Base-by-base conservation (phyloP, 2,797 vertebrate species). In the Acanthurus leucopareius region DNA sequence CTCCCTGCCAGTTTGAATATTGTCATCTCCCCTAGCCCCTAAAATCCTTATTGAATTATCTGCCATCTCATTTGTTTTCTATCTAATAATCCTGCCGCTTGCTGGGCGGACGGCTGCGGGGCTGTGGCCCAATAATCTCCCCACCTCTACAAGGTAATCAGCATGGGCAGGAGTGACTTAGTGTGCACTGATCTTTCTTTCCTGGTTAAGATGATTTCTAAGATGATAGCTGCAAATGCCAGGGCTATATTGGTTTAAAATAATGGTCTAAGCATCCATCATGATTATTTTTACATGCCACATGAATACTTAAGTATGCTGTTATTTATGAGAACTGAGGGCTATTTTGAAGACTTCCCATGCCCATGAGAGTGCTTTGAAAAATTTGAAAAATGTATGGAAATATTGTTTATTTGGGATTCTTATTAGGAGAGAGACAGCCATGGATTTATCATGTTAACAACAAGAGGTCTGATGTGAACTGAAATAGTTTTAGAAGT, bases 41-140 rank as follows among this genome's bases (percentile, higher is more conserved):
- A 75, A 90, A 90, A 87, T 86, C 90, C 86, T 90, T 89, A 91
- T 91, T 90, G 90, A 93, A 90, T 92, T 86, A 80, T 81, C 82
- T 86, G 73, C 85, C 75, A 62, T 86, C 80, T 88, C 82, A 80
- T 93, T 91, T 91, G 77, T 91, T 87, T 89, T 84, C 86, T 83
- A 80, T 90, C 84, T 86, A 90, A 89, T 90, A 91, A 90, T 87
- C 78, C 78, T 64, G 81, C 76, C 45, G 61, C 86, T 86, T 57
- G 79, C 75, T 84, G 74, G 53, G 79, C 70, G 49, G 73, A 78
- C 61, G 74, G 63, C 59, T 90, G 74, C 75, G 65, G 61, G 81
- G 72, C 67, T 62, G 17, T 44, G 77, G 75, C 70, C 58, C 70
- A 62, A 3, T 72, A 57, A 82, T 63, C 48, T 28, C 59, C 32